Evolutionary conservation across 1,140 invertebrate species (phyloP), one percentile per base, ranked within the genome.

Genomic region (Drosophila malerkotliana): DNA sequence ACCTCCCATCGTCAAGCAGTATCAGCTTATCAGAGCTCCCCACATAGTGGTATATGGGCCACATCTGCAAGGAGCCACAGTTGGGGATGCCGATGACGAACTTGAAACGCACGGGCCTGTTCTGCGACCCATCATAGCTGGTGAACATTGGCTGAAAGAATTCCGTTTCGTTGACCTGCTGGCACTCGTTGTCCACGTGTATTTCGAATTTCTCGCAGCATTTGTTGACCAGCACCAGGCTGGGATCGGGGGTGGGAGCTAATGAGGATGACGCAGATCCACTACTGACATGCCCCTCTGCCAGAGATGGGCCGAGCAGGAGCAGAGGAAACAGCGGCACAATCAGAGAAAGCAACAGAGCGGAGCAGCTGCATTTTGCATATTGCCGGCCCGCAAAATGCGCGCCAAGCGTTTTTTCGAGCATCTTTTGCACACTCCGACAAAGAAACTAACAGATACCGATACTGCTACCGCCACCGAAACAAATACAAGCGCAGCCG

Each of bases 121-220:
- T 93, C 59, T 92, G 85, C 37, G 93, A 92, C 6, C 94, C 94
- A 77, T 93, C 92, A 78, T 94, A 94, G 64, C 92, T 93, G 68
- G 93, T 94, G 82, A 95, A 95, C 48, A 93, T 92, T 47, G 95
- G 95, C 62, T 90, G 73, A 93, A 95, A 96, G 30, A 91, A 77
- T 77, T 91, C 90, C 48, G 94, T 94, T 58, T 94, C 91, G 64
- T 94, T 92, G 4, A 94, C 92, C 68, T 93, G 91, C 75, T 93
- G 93, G 90, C 96, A 96, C 59, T 92, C 91, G 37, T 92, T 92
- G 69, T 95, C 95, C n/a, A 96, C 89, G 76, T 96, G 93, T 28
- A 97, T 89, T 90, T 97, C 95, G 69, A 94, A 92, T 15, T 91
- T 90, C 81, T 95, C 95, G 92, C 96, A 97, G 90, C 96, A 97